Base-by-base conservation (phyloP, 2,113 vertebrate species). In the Plecturocebus donacophilus region DNA sequence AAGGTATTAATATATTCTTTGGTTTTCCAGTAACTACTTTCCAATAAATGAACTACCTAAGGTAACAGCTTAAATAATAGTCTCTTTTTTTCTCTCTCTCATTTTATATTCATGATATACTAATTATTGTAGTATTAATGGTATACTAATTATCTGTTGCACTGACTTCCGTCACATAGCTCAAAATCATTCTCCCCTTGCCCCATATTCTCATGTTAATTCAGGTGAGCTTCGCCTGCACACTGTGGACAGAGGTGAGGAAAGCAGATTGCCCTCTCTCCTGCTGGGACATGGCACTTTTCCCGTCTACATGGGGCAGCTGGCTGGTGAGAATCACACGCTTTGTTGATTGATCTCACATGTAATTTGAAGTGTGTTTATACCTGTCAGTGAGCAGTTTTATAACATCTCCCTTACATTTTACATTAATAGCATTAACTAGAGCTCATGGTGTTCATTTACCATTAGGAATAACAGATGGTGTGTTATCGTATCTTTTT, bases 301-400 rank as follows among this genome's bases (percentile, higher is more conserved):
- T 85, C 89, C 97, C 95, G 92, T 97, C 95, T 93, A 93, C 83
- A 9, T 2, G 68, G 82, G 96, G 89, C 94, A 96, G 91, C 95
- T 97, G 97, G 70, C 45, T 52, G 19, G 6, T 83, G 92, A 96
- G 30, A 95, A 42, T 45, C 82, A 38, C 30, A 21, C 38, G 20
- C 54, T 87, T 61, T 90, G 68, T 95, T 94, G 96, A 86, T 70
- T 89, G 86, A 94, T 89, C 76, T 97, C 64, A 45, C 58, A 95
- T n/a, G 47, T 95, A 97, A 96, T 98, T 98, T 92, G 95, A 97
- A 96, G 77, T 47, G 35, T 80, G 87, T 98, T 96, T 96, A 85
- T 94, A 93, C 95, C 97, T 97, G 61, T 81, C 93, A 95, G 47
- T 14, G 61, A 90, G 58, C 23, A 87, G 85, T 98, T 98, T 98